Percentiles rank a stretch among this genome's conserved stretches.
Evolutionary conservation across 1,140 invertebrate species (phyloP).

Genomic region (Hormaphis cornu): DNA sequence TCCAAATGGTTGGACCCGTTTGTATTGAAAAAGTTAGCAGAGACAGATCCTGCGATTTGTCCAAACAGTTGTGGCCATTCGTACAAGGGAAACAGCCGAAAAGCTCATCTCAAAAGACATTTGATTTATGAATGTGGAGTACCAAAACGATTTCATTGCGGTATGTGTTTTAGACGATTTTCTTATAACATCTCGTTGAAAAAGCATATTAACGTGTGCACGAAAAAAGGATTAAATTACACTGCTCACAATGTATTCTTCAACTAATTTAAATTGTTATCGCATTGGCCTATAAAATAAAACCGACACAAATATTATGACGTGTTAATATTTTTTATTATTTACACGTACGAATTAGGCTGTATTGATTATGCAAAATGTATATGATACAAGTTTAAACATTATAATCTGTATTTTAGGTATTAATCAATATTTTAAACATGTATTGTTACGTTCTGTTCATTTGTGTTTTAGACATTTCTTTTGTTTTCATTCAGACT

Average conservation of each 20-base stretch:
- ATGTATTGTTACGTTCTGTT: no score
- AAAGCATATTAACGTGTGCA: constrained; percentile 8
- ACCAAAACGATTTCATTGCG: constrained; percentile 22
- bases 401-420: no score
- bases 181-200: background rate
- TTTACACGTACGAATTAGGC: no score
- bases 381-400: no score
- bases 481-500: no score
- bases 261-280: background rate
- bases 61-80: constrained; percentile 28
- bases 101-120: constrained; percentile 24
- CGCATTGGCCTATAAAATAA: no score
- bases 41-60: constrained; percentile 37
- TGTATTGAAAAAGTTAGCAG: background rate
- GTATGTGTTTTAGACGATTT: constrained; percentile 3
- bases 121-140: constrained; percentile 23
- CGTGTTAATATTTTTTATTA: no score
- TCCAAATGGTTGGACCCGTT: background rate
- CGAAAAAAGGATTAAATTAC: background rate
- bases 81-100: constrained; percentile 17
- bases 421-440: no score
- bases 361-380: no score
- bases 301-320: no score
- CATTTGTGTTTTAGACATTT: no score
- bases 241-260: background rate